Evolutionary conservation across 2,113 vertebrate genomes (phyloP).

Genomic region (Porphyrio hochstetteri): DNA sequence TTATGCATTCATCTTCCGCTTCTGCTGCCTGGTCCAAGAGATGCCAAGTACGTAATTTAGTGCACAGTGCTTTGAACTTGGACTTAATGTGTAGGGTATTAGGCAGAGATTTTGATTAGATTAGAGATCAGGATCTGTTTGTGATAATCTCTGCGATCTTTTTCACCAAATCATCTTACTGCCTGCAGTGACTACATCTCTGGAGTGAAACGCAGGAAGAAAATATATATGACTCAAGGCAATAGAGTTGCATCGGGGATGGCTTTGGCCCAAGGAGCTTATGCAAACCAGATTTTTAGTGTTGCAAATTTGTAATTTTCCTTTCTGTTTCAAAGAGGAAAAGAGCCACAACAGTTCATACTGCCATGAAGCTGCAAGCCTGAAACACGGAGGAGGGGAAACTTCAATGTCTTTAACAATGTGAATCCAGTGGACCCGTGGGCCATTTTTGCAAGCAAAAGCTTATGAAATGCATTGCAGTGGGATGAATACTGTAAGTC

Average conservation of each 20-base stretch:
- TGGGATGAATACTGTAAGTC: background rate
- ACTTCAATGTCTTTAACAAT: background rate
- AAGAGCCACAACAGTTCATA: background rate
- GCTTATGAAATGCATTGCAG: background rate
- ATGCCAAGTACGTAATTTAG: background rate
- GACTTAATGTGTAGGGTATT: background rate
- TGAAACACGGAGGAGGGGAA: background rate
- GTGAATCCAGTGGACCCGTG: background rate
- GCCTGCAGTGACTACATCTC: background rate
- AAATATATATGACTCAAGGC: background rate
- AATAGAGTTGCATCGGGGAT: background rate
- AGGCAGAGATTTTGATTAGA: conserved; percentile 18
- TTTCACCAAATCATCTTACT: conserved; percentile 30
- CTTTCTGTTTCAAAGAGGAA: conserved; percentile 25
- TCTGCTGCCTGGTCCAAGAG: conserved; percentile 6
- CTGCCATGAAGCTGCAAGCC: background rate
- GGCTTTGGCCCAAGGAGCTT: conserved; percentile 43
- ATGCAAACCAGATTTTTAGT: conserved; percentile 30
- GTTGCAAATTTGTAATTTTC: conserved; percentile 8
- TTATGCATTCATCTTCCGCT: conserved; percentile 46
- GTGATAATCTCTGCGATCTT: background rate
- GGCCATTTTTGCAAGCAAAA: background rate
- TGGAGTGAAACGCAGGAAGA: background rate
- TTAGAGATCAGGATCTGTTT: conserved; percentile 38
- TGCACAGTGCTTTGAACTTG: background rate